Evolutionary conservation across 2,797 vertebrate species (phyloP).

Genomic region (Lerista edwardsae): DNA sequence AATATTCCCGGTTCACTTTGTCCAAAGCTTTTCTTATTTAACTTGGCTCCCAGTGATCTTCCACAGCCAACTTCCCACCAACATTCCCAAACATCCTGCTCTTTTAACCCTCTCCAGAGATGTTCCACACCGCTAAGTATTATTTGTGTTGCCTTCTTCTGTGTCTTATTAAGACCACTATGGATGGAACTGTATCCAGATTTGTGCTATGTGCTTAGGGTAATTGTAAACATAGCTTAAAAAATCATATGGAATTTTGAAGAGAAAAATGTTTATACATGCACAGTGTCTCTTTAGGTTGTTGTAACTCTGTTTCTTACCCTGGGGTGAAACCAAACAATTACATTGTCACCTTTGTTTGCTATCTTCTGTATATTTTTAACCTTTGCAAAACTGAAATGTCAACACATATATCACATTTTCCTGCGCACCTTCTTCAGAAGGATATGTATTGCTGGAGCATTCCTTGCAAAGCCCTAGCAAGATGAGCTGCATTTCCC

Average conservation of each 20-base stretch:
- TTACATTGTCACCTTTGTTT: slow-evolving; percentile 25
- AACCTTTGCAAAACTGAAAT: slow-evolving; percentile 1
- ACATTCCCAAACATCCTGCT: not conserved
- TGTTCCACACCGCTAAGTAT: not conserved
- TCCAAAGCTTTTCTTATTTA: not conserved
- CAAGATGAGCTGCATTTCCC: not conserved
- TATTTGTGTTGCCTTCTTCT: not conserved
- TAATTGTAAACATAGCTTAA: slow-evolving; percentile 8
- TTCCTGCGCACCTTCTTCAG: slow-evolving; percentile 10
- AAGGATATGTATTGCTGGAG: not conserved
- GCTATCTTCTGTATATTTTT: not conserved
- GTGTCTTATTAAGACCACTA: not conserved
- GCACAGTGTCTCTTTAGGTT: not conserved
- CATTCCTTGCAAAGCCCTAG: not conserved
- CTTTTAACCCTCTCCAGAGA: not conserved
- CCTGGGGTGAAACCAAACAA: slow-evolving; percentile 42
- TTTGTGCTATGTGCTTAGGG: not conserved
- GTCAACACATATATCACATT: not conserved
- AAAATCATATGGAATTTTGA: slow-evolving; percentile 25
- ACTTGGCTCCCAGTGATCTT: not conserved
- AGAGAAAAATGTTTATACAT: slow-evolving; percentile 13
- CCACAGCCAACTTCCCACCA: not conserved
- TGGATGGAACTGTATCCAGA: not conserved
- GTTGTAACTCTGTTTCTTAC: slow-evolving; percentile 4
- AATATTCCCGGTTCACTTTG: not conserved